phyloP scores from a whole-genome alignment of 2,113 vertebrate species.

The Erythrocercus mccallii region DNA sequence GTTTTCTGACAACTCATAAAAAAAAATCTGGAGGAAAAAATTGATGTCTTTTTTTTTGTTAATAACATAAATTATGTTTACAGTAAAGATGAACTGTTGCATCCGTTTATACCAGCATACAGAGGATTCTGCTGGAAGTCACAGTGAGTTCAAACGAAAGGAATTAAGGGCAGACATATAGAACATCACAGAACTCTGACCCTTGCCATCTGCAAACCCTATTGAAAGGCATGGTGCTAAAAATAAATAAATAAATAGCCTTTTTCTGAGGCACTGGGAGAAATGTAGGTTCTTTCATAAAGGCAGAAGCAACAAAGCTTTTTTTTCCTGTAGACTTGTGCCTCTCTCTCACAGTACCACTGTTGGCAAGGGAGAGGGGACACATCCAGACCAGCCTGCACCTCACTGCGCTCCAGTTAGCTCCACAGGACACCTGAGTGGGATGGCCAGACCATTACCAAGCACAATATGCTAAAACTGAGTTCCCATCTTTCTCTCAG shows the following conservation, averaged over 20 bases:
- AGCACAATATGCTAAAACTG: background rate
- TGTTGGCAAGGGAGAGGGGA: background rate
- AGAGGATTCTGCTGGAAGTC: constrained; percentile 5
- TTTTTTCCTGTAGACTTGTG: background rate
- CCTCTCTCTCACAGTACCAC: background rate
- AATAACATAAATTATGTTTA: constrained; percentile 40
- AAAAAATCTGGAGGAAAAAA: background rate
- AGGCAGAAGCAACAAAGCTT: background rate
- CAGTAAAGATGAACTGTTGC: background rate
- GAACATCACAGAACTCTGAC: constrained; percentile 30
- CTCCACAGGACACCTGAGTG: rapidly evolving
- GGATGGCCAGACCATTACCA: background rate
- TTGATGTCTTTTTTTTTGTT: constrained; percentile 26
- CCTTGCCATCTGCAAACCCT: background rate
- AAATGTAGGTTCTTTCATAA: background rate
- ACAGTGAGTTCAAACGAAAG: constrained; percentile 60
- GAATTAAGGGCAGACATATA: constrained; percentile 29
- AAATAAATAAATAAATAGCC: background rate
- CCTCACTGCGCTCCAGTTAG: rapidly evolving
- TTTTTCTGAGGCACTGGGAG: background rate
- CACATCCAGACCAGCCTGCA: rapidly evolving
- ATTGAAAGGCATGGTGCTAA: background rate
- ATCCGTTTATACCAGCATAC: background rate
- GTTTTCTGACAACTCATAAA: constrained; percentile 54
- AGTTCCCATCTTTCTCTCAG: background rate